Percentiles rank a stretch among this genome's conserved stretches.
These are phyloP conservation scores for Telenomus remus DNA, from an alignment of 1,140 invertebrate species.

Conservation along the genomic window DNA sequence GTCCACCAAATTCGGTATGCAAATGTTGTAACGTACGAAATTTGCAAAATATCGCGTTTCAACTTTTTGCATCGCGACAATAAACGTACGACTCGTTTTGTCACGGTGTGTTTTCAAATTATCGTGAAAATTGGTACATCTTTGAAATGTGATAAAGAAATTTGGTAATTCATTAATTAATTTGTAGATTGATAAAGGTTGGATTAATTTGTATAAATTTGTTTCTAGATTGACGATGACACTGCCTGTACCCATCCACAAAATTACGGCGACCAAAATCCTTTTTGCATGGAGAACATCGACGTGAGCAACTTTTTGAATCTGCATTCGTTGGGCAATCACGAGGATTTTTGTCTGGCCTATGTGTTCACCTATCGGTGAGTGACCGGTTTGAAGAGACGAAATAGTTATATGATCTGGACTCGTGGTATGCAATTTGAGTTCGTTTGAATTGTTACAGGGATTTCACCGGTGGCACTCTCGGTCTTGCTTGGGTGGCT, in stretches of 20 bases:
- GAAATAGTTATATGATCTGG: slow-evolving; percentile 29
- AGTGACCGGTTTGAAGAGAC: slow-evolving; percentile 15
- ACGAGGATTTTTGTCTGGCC: slow-evolving; percentile 98
- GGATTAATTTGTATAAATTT: slow-evolving; percentile 4
- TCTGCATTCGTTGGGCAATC: slow-evolving; percentile 96
- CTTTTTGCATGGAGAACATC: slow-evolving; percentile 97
- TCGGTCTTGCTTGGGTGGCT: slow-evolving; percentile 99
- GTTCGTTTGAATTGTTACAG: slow-evolving; percentile 68
- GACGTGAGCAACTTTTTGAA: slow-evolving; percentile 99
- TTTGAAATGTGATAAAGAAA: too few species aligned
- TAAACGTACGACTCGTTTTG: not conserved
- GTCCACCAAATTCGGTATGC: too few species aligned
- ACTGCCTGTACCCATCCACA: slow-evolving; percentile 82
- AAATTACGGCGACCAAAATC: slow-evolving; percentile 85
- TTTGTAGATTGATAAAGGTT: too few species aligned
- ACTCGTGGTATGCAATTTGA: slow-evolving; percentile 29
- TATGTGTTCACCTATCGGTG: slow-evolving; percentile 97
- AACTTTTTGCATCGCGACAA: too few species aligned
- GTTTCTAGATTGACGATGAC: slow-evolving; percentile 89
- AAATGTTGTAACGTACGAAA: too few species aligned
- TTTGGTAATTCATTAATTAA: too few species aligned
- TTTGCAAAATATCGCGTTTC: too few species aligned
- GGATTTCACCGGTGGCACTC: slow-evolving; percentile 96
- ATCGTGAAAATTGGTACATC: too few species aligned
- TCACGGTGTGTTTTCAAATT: not conserved